Evolutionary conservation across 1,140 invertebrate species (phyloP), one percentile per base, ranked within the genome.

Genomic region (Heliothis subflexa): DNA sequence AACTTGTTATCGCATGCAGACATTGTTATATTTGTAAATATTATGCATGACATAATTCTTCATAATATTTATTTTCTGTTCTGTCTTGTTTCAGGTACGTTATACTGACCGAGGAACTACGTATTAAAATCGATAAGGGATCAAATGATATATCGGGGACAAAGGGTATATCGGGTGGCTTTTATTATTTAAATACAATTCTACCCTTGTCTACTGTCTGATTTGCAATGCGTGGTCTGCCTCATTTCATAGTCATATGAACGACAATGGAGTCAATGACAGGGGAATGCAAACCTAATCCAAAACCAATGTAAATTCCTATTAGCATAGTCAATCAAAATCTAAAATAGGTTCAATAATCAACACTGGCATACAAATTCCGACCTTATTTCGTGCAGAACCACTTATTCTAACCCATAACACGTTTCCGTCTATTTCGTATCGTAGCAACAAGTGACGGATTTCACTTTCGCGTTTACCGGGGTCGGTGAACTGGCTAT

Each of bases 391-490:
- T 75, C 28, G 64, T 54, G 54, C n/a, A 70, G 45, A 59, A 70
- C 68, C 33, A 54, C 62, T 80, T 78, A 80, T 83, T 82, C 52
- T 33, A 11, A 86, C 45, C 79, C 78, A 54, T 61, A 62, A n/a
- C 80, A 80, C 84, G 78, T 78, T 84, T 83, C 75, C 79, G 73
- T 79, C 78, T 73, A 81, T 80, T 82, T 85, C 72, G 78, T 83
- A 81, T 79, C 81, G 64, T 80, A 82, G 85, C 84, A 85, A 85
- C 85, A 87, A 86, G 84, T 86, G 85, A 86, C 78, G 82, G 84
- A 86, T 87, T 85, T 85, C 84, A 86, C 86, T 88, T 88, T 89
- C 83, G 82, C 81, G 71, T 82, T 81, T 73, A 66, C 57, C 50
- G 81, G 68, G 85, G 79, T 83, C 83, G 49, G 25, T 81, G 83